phyloP scores from a whole-genome alignment of 2,113 vertebrate genomes.

The Saccopteryx leptura region DNA sequence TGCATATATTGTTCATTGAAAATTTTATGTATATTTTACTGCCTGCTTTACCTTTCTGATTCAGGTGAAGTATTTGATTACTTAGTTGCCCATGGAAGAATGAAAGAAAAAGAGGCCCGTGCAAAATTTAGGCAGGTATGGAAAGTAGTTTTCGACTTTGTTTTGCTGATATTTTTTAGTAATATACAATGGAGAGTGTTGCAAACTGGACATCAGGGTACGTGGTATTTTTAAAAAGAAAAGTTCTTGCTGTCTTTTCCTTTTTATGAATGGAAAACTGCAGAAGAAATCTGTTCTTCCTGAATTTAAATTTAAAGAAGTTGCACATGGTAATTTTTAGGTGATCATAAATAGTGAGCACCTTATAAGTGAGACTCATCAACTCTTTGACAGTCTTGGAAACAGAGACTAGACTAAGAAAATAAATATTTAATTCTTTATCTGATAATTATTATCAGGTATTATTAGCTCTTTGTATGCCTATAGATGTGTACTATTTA shows the following conservation, averaged over 20 bases:
- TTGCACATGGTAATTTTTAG: slow-evolving; percentile 68
- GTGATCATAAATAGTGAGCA: slow-evolving; percentile 24
- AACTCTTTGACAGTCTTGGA: slow-evolving; percentile 68
- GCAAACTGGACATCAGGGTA: neutral
- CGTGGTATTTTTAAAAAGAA: slow-evolving; percentile 42
- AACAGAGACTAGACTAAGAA: neutral
- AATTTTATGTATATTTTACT: slow-evolving; percentile 69
- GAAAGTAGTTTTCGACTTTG: slow-evolving; percentile 71
- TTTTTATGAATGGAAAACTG: slow-evolving; percentile 69
- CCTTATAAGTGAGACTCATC: slow-evolving; percentile 71
- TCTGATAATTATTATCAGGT: neutral
- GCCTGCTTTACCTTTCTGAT: slow-evolving; percentile 76
- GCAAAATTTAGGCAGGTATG: slow-evolving; percentile 96
- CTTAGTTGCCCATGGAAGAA: slow-evolving; percentile 95
- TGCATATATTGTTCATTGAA: slow-evolving; percentile 65
- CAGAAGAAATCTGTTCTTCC: slow-evolving; percentile 72
- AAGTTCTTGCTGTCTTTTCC: slow-evolving; percentile 32
- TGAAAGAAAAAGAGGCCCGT: slow-evolving; percentile 96
- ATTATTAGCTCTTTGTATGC: neutral
- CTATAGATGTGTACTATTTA: neutral
- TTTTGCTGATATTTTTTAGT: slow-evolving; percentile 68
- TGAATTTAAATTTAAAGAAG: slow-evolving; percentile 77
- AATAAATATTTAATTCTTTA: neutral
- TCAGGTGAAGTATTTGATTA: slow-evolving; percentile 96
- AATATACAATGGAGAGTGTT: neutral